Percentiles rank a stretch among this genome's conserved stretches.
phyloP scores from a whole-genome alignment of 2,888 invertebrate species.

The Stenodema calcarata region DNA sequence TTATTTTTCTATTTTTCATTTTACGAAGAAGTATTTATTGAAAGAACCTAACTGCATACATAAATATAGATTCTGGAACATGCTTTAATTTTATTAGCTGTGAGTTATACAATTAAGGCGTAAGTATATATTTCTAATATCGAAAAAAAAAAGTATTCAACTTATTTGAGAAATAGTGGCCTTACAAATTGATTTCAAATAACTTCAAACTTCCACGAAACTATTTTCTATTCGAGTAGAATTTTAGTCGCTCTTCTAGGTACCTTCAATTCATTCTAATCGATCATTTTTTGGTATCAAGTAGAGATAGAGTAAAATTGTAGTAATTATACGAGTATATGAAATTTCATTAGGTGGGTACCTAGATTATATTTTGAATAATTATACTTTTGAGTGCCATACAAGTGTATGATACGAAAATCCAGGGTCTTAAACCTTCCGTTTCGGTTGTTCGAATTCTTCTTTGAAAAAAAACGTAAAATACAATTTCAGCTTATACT shows the following conservation, averaged over 20 bases:
- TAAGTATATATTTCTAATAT: constrained; percentile 32
- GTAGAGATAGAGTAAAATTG: neutral
- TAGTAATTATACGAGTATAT: neutral
- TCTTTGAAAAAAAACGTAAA: neutral
- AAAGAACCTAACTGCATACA: neutral
- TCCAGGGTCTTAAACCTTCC: neutral
- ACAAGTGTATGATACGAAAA: neutral
- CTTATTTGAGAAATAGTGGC: constrained; percentile 34
- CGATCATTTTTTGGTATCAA: neutral
- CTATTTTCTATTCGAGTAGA: constrained; percentile 20
- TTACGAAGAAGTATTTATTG: neutral
- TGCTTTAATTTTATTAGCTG: constrained; percentile 30
- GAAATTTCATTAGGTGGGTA: neutral
- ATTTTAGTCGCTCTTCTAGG: constrained; percentile 31
- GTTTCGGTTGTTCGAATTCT: neutral
- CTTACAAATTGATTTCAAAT: constrained; percentile 20
- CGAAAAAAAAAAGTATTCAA: neutral
- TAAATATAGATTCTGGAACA: neutral
- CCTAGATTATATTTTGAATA: constrained; percentile 3
- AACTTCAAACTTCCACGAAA: constrained; percentile 35
- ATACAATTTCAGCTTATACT: neutral
- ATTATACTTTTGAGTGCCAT: neutral
- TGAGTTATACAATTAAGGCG: neutral
- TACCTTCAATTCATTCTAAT: neutral
- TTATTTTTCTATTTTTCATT: constrained; percentile 14